Percentiles rank a stretch among this genome's conserved stretches.
Conservation (phyloP, 2,797 vertebrate species). For the Pseudopleuronectes americanus region DNA sequence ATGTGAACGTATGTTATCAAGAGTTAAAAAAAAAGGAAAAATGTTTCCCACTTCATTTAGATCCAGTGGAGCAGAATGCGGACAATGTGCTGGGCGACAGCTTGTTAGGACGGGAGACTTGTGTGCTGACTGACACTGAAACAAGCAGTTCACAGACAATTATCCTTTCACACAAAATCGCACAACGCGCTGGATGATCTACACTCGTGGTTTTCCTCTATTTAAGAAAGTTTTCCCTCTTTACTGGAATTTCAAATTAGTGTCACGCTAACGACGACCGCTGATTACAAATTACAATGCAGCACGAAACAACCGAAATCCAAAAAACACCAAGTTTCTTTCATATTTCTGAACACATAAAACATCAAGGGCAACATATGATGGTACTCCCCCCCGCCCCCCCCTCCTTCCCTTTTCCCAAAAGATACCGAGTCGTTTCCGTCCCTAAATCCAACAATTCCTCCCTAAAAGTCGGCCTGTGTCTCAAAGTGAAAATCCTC, state of each 20-base stretch:
- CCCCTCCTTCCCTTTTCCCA: neutral
- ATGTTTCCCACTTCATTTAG: conserved; percentile 3
- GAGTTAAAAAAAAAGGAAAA: neutral
- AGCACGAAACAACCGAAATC: neutral
- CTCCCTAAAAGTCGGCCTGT: conserved; percentile 9
- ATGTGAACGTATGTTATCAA: neutral
- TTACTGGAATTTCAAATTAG: neutral
- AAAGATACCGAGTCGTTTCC: neutral
- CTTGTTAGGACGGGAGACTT: conserved; percentile 7
- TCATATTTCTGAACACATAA: neutral
- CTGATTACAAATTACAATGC: neutral
- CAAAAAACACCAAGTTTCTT: neutral
- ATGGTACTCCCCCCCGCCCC: neutral
- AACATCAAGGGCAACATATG: neutral
- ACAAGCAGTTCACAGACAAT: neutral
- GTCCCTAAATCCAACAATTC: neutral
- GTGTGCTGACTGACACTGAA: neutral
- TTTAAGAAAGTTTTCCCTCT: neutral
- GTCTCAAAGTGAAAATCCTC: neutral
- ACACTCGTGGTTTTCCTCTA: neutral
- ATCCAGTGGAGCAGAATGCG: conserved; percentile 5
- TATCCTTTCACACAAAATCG: neutral
- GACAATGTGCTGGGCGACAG: neutral
- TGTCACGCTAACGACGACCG: too few species aligned
- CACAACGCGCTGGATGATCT: neutral